Evolutionary conservation across 2,888 invertebrate genomes (phyloP).

Genomic region (Philereme vetulata): DNA sequence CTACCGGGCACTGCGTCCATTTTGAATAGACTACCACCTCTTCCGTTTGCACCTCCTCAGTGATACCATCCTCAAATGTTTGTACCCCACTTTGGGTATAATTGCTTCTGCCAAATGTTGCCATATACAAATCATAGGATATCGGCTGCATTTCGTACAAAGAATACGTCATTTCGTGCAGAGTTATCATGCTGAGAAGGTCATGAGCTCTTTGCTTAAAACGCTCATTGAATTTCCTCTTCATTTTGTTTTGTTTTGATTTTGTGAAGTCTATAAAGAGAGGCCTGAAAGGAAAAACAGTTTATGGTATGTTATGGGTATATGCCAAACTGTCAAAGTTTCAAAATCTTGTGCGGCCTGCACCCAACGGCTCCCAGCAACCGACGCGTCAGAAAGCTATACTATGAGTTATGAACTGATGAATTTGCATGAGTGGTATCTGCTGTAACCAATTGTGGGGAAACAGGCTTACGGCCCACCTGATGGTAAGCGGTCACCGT

Average conservation of each 20-base stretch:
- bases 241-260: constrained; percentile 64
- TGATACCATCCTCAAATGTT: constrained; percentile 74
- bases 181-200: constrained; percentile 68
- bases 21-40: constrained; percentile 56
- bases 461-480: no score
- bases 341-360: no score
- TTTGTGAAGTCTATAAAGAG: constrained; percentile 71
- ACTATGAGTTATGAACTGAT: no score
- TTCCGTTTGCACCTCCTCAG: constrained; percentile 71
- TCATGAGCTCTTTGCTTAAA: constrained; percentile 69
- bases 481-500: no score
- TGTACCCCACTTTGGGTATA: constrained; percentile 69
- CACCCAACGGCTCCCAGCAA: no score
- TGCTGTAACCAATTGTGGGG: no score
- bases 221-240: constrained; percentile 55
- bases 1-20: constrained; percentile 75
- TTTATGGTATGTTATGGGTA: no score
- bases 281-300: constrained; percentile 56
- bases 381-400: no score
- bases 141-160: constrained; percentile 79
- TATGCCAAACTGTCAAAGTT: no score
- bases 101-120: constrained; percentile 71
- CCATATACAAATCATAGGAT: constrained; percentile 76
- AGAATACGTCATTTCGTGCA: constrained; percentile 73
- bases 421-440: no score